phyloP scores from a whole-genome alignment of 23 tunicate species.

The Pegea sp. region DNA sequence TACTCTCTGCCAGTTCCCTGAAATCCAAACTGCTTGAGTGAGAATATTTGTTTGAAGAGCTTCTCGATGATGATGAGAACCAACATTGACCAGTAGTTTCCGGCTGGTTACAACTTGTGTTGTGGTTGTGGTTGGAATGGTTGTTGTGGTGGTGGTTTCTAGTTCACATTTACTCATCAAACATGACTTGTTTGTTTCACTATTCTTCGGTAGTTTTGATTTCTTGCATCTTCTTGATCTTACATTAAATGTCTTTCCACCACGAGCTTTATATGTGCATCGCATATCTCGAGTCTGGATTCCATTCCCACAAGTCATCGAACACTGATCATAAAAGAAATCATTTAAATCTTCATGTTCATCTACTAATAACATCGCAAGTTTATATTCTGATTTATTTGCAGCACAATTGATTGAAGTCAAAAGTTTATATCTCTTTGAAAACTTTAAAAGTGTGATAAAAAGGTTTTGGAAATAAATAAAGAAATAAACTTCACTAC shows the following conservation, averaged over 20 bases:
- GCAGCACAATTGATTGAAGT: too few species aligned
- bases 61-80: not conserved
- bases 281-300: constrained; percentile 34
- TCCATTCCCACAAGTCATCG: constrained; percentile 58
- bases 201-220: constrained; percentile 21
- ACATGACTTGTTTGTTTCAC: constrained; percentile 13
- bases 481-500: too few species aligned
- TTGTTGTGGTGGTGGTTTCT: not conserved
- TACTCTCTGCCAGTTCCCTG: constrained; percentile 1
- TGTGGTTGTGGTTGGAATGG: constrained; percentile 3
- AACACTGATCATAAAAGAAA: constrained; percentile 32
- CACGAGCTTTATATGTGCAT: constrained; percentile 43
- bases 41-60: not conserved
- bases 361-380: not conserved
- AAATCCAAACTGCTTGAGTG: not conserved
- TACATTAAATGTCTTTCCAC: constrained; percentile 47
- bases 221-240: constrained; percentile 20
- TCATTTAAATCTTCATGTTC: not conserved
- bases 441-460: too few species aligned
- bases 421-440: too few species aligned
- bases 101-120: not conserved
- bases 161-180: not conserved
- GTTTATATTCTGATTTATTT: too few species aligned
- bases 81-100: constrained; percentile 3
- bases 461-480: too few species aligned